A percentile compares a stretch with the other conserved stretches of the same genome.
Evolutionary conservation across 2,888 invertebrate genomes (phyloP).

Genomic region (Tupiocoris notatus): DNA sequence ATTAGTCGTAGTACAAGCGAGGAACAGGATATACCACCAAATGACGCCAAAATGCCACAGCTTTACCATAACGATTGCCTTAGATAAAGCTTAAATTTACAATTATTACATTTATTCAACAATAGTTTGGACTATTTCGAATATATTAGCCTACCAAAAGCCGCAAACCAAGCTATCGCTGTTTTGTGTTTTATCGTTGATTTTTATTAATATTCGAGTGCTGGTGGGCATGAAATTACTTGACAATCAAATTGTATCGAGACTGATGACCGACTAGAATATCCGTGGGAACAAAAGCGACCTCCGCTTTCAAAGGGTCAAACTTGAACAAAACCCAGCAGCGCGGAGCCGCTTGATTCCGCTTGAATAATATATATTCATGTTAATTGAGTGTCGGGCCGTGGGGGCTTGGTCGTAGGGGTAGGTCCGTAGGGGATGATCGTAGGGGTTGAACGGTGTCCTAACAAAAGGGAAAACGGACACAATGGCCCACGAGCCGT

Average conservation of each 20-base stretch:
- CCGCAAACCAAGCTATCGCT: no score
- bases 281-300: conserved; percentile 25
- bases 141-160: no score
- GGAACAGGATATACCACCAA: no score
- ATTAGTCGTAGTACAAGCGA: no score
- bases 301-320: conserved; percentile 27
- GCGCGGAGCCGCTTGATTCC: conserved; percentile 40
- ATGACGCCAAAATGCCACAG: no score
- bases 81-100: no score
- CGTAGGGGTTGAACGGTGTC: neutral
- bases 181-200: no score
- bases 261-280: conserved; percentile 32
- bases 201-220: no score
- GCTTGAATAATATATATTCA: conserved; percentile 46
- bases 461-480: conserved; percentile 37
- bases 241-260: conserved; percentile 29
- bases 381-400: conserved; percentile 46
- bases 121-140: no score
- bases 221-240: no score
- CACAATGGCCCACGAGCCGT: conserved; percentile 16
- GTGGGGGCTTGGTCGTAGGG: conserved; percentile 7
- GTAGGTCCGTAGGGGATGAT: conserved; percentile 1
- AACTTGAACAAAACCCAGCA: conserved; percentile 35
- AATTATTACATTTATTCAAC: no score
- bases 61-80: no score